phyloP scores from a whole-genome alignment of 2,888 invertebrate species.

The Drosophila stalkeri region DNA sequence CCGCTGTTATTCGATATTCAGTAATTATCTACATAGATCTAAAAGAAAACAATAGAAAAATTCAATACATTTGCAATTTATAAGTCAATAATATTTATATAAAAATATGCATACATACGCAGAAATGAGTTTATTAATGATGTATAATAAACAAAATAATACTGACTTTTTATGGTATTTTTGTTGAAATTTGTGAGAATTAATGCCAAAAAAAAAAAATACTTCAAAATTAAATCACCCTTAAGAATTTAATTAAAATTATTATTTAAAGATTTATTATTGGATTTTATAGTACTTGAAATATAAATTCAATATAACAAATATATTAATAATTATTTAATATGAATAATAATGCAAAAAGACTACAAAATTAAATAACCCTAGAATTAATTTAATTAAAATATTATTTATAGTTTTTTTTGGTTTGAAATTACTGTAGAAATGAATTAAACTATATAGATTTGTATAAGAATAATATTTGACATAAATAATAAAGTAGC shows the following conservation, averaged over 20 bases:
- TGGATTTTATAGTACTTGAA: no score
- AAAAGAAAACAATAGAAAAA: neutral
- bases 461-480: neutral
- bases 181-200: neutral
- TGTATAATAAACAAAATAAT: neutral
- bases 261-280: no score
- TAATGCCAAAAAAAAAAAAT: conserved; percentile 1
- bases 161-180: neutral
- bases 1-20: neutral
- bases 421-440: neutral
- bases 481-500: neutral
- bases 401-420: no score
- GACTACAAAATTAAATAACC: no score
- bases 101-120: neutral
- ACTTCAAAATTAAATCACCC: neutral
- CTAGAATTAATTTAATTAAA: no score
- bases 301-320: no score
- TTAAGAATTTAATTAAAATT: neutral
- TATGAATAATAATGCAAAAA: no score
- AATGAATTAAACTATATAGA: neutral
- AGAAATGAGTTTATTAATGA: neutral
- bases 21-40: neutral
- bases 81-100: neutral
- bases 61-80: neutral
- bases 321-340: neutral